Evolutionary conservation across 2,888 invertebrate species (phyloP), one percentile per base, ranked within the genome.

Genomic region (Tetragonisca angustula): DNA sequence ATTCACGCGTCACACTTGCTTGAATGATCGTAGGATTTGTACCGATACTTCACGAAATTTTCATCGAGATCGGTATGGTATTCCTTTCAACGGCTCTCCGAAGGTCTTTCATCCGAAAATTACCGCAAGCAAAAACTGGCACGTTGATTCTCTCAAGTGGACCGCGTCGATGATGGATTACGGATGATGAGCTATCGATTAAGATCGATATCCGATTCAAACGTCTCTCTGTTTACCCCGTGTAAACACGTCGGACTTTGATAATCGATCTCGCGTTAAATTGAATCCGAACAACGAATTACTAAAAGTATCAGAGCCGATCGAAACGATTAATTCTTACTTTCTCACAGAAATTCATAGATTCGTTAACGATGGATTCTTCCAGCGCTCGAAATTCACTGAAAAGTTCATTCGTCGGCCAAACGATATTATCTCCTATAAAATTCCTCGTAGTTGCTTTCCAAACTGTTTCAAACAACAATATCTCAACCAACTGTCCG

Each of bases 181-280:
- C 83, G 84, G 82, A 83, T 90, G 89, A 93, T 89, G 90, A 91
- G 84, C 78, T 88, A 90, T 90, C 89, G 79, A 93, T 93, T 91
- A 87, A 92, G 93, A 93, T 91, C 91, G 93, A 93, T 91, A 87
- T 56, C 49, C 36, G 50, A 62, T 50, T 71, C 50, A 27, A 64
- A 74, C 78, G 83, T 87, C 81, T 59, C 27, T 84, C 74, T 87
- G 79, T 87, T 88, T 88, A 77, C 82, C 52, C 32, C 59, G 36
- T 76, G 76, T 74, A 24, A 54, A 32, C 75, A 76, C 69, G 21
- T 67, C 59, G 65, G 32, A 43, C 21, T 65, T 59, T 59, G 68
- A 65, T 72, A 56, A 84, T 64, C 72, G 71, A 84, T 87, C 76
- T 52, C 61, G 52, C n/a, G n/a, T n/a, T 49, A 75, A 71, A 71